phyloP scores from a whole-genome alignment of 2,113 vertebrate genomes.

The Tonatia bakeri region DNA sequence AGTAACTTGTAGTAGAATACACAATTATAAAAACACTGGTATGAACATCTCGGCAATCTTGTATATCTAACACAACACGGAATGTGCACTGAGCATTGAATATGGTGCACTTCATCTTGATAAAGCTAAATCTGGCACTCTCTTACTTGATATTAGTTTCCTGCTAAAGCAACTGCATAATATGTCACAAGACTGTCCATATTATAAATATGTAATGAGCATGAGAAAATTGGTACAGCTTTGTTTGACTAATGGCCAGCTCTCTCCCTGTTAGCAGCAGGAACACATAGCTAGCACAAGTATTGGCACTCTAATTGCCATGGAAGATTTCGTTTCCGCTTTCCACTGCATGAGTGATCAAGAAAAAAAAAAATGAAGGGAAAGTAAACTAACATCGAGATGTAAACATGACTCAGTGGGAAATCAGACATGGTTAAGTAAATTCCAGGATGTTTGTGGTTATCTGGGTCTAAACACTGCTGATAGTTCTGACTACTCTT shows the following conservation, averaged over 20 bases:
- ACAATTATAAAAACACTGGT: constrained; percentile 43
- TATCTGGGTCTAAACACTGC: constrained; percentile 69
- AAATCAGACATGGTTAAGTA: constrained; percentile 64
- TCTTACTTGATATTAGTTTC: neutral
- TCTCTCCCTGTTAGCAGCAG: constrained; percentile 29
- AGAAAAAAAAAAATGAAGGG: constrained; percentile 40
- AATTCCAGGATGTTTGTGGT: constrained; percentile 71
- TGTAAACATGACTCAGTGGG: constrained; percentile 68
- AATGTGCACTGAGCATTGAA: constrained; percentile 33
- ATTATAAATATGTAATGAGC: constrained; percentile 33
- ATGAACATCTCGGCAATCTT: constrained; percentile 54
- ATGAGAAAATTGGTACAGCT: constrained; percentile 39
- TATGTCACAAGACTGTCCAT: neutral
- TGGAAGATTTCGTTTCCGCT: constrained; percentile 47
- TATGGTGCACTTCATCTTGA: constrained; percentile 17
- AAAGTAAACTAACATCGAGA: constrained; percentile 56
- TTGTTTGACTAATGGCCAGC: neutral
- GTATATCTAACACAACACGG: neutral
- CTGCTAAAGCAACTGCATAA: neutral
- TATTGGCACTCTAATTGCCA: constrained; percentile 35
- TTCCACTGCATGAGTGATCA: constrained; percentile 38
- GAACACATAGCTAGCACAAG: constrained; percentile 34
- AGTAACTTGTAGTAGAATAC: constrained; percentile 61
- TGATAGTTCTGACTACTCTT: constrained; percentile 59
- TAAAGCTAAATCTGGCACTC: constrained; percentile 19